Evolutionary conservation across 2,113 vertebrate species (phyloP).

Genomic region (Speoplatyrhinus poulsoni): DNA sequence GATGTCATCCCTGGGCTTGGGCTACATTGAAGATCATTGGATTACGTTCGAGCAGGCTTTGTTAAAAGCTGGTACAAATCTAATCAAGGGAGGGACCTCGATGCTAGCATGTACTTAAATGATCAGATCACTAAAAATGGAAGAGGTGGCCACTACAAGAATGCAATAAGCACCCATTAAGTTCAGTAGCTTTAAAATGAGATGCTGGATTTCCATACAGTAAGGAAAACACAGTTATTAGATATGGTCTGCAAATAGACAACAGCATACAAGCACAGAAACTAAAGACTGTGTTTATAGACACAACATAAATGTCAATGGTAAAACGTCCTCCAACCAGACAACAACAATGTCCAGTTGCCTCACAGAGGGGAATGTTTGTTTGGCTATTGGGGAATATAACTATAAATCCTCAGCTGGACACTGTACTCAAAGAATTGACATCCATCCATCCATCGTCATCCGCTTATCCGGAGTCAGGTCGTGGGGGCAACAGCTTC

Average conservation of each 20-base stretch:
- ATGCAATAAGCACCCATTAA: constrained; percentile 57
- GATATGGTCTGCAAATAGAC: constrained; percentile 2
- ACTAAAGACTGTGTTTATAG: not conserved
- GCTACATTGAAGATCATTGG: constrained; percentile 67
- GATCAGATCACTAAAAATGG: constrained; percentile 50
- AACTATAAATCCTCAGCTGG: too few relatives aligned
- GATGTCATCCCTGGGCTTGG: constrained; percentile 46
- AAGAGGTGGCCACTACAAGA: constrained; percentile 35
- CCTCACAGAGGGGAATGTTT: too few relatives aligned
- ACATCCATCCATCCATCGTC: too few relatives aligned
- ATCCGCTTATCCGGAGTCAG: too few relatives aligned
- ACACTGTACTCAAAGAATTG: too few relatives aligned
- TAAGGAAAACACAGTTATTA: constrained; percentile 44
- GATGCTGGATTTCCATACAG: constrained; percentile 25
- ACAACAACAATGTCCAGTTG: too few relatives aligned
- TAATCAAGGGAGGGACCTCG: constrained; percentile 65
- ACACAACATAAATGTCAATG: too few relatives aligned
- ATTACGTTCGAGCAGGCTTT: constrained; percentile 71
- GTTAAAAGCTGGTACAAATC: constrained; percentile 72
- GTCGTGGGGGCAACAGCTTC: too few relatives aligned
- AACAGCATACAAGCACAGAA: constrained; percentile 27
- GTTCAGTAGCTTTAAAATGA: constrained; percentile 49
- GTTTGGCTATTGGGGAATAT: too few relatives aligned
- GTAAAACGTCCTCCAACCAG: too few relatives aligned
- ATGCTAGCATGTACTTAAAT: constrained; percentile 67